Evolutionary conservation across 2,888 invertebrate genomes (phyloP).

Genomic region (Troides aeacus): DNA sequence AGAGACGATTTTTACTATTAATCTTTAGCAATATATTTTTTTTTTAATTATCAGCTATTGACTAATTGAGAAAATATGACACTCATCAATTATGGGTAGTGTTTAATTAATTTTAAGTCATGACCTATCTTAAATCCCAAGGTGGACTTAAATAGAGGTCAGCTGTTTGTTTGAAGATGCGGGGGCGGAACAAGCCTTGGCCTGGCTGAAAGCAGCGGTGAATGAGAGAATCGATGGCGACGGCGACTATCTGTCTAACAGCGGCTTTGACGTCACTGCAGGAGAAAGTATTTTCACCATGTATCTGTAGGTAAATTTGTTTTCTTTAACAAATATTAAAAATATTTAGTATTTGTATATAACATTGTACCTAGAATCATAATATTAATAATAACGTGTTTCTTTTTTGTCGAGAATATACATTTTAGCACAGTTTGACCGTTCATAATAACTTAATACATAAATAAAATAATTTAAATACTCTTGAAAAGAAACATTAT

Average conservation of each 20-base stretch:
- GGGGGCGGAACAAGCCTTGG: constrained; percentile 28
- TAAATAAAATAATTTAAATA: no score
- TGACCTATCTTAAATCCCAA: constrained; percentile 14
- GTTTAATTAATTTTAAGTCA: constrained; percentile 10
- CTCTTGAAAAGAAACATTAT: no score
- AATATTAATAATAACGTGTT: no score
- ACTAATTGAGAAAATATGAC: background rate
- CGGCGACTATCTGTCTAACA: constrained; percentile 52
- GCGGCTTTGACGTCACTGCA: constrained; percentile 48
- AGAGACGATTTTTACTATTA: background rate
- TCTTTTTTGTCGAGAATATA: no score
- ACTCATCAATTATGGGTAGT: background rate
- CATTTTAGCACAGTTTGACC: no score
- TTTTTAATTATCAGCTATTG: background rate
- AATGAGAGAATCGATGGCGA: constrained; percentile 51
- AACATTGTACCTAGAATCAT: no score
- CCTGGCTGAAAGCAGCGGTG: constrained; percentile 38
- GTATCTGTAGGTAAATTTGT: background rate
- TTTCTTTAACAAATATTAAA: background rate
- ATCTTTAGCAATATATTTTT: background rate
- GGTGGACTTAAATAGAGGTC: constrained; percentile 21
- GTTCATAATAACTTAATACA: no score
- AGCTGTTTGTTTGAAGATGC: constrained; percentile 24
- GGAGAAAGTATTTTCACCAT: constrained; percentile 21
- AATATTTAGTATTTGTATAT: no score